Percentiles rank a stretch among this genome's conserved stretches.
Conservation (phyloP, 2,797 vertebrate species). For the Rhabdomys pumilio region DNA sequence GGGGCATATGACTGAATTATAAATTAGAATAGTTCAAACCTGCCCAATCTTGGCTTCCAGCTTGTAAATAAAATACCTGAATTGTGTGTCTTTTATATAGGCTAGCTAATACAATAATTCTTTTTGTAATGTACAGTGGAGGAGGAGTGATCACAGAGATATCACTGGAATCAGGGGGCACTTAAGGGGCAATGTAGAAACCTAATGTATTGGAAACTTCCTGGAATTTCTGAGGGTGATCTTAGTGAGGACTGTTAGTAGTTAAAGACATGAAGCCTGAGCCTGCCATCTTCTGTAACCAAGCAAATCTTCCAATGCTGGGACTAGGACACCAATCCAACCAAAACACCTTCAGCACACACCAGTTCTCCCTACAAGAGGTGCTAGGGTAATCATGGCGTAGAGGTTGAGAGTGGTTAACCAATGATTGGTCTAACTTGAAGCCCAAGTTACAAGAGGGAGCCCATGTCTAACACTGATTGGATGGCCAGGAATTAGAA, state of each 20-base stretch:
- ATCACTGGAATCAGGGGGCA: not conserved
- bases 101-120: no score
- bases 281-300: no score
- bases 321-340: not conserved
- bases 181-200: not conserved
- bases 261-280: no score
- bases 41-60: no score
- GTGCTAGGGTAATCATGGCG: not conserved
- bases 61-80: no score
- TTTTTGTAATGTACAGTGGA: no score
- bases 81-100: no score
- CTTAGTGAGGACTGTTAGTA: no score
- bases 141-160: not conserved
- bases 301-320: not conserved
- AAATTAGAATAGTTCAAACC: no score
- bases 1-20: no score
- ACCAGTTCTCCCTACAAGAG: not conserved
- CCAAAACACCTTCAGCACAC: not conserved
- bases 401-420: not conserved
- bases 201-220: no score
- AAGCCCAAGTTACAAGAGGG: not conserved
- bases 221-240: no score
- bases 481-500: not conserved
- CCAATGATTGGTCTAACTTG: not conserved
- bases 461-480: not conserved